These are phyloP conservation scores for Adelognathus sp. DNA, from an alignment of 2,888 invertebrate species.

Conservation along the genomic window DNA sequence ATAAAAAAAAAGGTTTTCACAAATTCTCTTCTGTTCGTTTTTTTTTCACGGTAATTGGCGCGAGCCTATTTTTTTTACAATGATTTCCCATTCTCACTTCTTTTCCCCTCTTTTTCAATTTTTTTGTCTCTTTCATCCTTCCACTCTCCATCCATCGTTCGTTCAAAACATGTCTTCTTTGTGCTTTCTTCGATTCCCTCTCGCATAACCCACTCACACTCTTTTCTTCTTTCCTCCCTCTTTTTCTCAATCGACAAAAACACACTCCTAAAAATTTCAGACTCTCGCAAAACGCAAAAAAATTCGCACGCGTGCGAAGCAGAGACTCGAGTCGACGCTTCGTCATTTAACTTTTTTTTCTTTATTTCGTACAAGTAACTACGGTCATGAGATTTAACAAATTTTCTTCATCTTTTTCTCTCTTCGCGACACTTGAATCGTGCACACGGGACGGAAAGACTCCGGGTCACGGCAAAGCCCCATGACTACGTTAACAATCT, in stretches of 20 bases:
- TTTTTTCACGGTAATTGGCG: slow-evolving; percentile 9
- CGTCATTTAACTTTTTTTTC: slow-evolving; percentile 14
- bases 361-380: not conserved
- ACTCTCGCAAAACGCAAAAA: no score
- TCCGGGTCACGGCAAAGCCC: not conserved
- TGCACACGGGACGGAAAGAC: slow-evolving; percentile 27
- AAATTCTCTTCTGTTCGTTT: not conserved
- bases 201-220: no score
- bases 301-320: no score
- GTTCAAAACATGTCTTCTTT: slow-evolving; percentile 1
- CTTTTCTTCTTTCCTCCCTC: not conserved
- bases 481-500: not conserved
- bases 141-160: not conserved
- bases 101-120: not conserved
- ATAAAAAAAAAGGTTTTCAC: slow-evolving; percentile 15
- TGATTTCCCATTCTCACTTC: slow-evolving; percentile 20
- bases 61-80: slow-evolving; percentile 33
- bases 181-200: not conserved
- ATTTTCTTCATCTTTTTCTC: not conserved
- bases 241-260: not conserved
- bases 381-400: slow-evolving; percentile 38
- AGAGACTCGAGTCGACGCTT: slow-evolving; percentile 19
- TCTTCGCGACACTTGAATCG: not conserved
- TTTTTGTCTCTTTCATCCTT: not conserved
- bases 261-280: not conserved